These are phyloP conservation scores for Drosophila fuyamai DNA, from an alignment of 1,140 invertebrate species.

Conservation along the genomic window DNA sequence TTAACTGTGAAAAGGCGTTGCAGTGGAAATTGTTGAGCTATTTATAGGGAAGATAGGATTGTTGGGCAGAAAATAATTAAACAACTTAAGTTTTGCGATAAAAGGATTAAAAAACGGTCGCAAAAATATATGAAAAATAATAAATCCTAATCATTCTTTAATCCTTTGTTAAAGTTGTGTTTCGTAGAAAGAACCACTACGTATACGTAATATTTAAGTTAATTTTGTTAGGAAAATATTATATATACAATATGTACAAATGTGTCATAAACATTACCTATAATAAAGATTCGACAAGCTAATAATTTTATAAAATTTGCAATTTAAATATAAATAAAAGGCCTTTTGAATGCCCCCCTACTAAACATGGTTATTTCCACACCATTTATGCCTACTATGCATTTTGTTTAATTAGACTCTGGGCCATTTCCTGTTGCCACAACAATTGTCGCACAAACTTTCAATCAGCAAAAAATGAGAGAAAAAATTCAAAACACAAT, in stretches of 20 bases:
- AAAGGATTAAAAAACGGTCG: background rate
- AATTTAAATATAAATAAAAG: background rate
- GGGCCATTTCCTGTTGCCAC: slow-evolving; percentile 65
- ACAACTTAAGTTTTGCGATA: too few species aligned
- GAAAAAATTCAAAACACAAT: slow-evolving; percentile 23
- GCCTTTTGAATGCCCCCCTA: too few species aligned
- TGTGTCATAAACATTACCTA: too few species aligned
- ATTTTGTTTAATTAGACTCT: slow-evolving; percentile 65
- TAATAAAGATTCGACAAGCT: background rate
- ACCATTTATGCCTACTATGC: slow-evolving; percentile 1
- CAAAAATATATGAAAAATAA: too few species aligned
- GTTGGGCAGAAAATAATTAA: background rate
- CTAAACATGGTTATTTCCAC: background rate
- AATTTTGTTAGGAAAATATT: too few species aligned
- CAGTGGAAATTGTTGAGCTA: slow-evolving; percentile 52
- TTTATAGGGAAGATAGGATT: background rate
- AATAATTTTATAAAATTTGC: background rate
- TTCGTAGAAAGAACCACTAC: too few species aligned
- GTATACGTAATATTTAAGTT: too few species aligned
- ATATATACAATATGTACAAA: too few species aligned
- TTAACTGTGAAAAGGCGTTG: slow-evolving; percentile 69
- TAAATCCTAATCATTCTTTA: too few species aligned
- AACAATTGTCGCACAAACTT: slow-evolving; percentile 78
- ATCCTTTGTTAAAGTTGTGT: too few species aligned
- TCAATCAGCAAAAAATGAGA: slow-evolving; percentile 52